A percentile compares a stretch with the other conserved stretches of the same genome.
Conservation (phyloP, 2,888 invertebrate species). For the Meghimatium bilineatum region DNA sequence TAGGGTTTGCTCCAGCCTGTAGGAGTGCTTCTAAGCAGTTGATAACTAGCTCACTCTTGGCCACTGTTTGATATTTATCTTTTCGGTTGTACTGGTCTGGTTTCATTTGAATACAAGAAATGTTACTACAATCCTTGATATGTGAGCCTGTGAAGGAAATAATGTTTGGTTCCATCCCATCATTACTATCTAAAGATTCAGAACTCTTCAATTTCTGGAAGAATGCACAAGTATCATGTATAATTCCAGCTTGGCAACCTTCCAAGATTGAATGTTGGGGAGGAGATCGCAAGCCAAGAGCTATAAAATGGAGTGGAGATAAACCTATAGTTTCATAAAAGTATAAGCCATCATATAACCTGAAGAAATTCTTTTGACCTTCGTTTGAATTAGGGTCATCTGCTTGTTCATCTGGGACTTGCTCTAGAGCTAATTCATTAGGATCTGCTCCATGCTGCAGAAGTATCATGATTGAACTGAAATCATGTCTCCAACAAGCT, state of each 20-base stretch:
- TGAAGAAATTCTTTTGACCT: background rate
- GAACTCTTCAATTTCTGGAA: background rate
- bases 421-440: constrained; percentile 30
- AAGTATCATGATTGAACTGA: background rate
- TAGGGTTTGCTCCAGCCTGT: constrained; percentile 30
- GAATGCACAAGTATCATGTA: constrained; percentile 13
- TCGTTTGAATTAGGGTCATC: background rate
- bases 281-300: constrained; percentile 38
- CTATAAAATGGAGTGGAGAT: constrained; percentile 42
- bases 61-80: background rate
- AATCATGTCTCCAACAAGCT: constrained; percentile 43
- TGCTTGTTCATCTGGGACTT: background rate
- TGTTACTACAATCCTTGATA: background rate
- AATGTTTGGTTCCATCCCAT: background rate
- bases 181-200: background rate
- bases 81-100: background rate
- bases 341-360: background rate
- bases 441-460: constrained; percentile 40
- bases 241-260: constrained; percentile 24
- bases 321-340: constrained; percentile 21
- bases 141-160: background rate
- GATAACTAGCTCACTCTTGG: background rate
- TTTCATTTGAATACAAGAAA: background rate
- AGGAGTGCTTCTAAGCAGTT: constrained; percentile 27
- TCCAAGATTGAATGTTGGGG: constrained; percentile 4